These are phyloP conservation scores for Leptura quadrifasciata DNA, from an alignment of 2,888 invertebrate species.

Conservation along the genomic window DNA sequence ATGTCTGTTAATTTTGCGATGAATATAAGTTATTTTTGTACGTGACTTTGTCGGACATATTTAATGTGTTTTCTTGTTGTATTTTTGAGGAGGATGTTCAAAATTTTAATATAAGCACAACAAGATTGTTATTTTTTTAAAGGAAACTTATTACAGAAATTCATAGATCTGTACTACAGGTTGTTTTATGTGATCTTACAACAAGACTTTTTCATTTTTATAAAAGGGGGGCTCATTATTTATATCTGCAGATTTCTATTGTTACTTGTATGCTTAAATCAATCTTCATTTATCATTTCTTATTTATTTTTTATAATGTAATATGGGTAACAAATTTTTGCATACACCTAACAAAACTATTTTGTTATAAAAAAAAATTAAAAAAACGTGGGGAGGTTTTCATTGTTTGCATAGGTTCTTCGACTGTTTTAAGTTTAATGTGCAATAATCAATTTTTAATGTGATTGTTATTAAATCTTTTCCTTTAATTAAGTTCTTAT, in stretches of 20 bases:
- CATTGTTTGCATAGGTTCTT: slow-evolving; percentile 4
- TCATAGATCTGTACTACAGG: slow-evolving; percentile 34
- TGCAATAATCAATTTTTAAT: slow-evolving; percentile 36
- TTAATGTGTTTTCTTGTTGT: slow-evolving; percentile 48
- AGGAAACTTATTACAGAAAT: slow-evolving; percentile 9
- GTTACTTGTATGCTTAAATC: slow-evolving; percentile 62
- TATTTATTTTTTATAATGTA: slow-evolving; percentile 58
- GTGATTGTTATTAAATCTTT: background rate
- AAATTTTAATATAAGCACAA: slow-evolving; percentile 52
- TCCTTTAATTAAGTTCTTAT: slow-evolving; percentile 13
- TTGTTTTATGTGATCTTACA: slow-evolving; percentile 52
- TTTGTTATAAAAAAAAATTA: slow-evolving; percentile 67
- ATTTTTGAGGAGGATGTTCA: slow-evolving; percentile 58
- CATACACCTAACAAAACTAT: slow-evolving; percentile 63
- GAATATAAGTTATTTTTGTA: slow-evolving; percentile 33
- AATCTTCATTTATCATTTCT: slow-evolving; percentile 56
- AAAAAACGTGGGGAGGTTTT: slow-evolving; percentile 62
- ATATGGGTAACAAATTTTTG: slow-evolving; percentile 68
- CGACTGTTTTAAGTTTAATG: slow-evolving; percentile 11
- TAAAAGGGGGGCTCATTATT: slow-evolving; percentile 60
- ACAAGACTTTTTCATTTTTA: slow-evolving; percentile 58
- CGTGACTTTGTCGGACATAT: slow-evolving; percentile 39
- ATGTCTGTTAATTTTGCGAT: slow-evolving; percentile 31
- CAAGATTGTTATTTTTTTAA: slow-evolving; percentile 26
- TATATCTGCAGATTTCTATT: slow-evolving; percentile 57